phyloP scores from a whole-genome alignment of 2,888 invertebrate species.

The Phortica okadai region DNA sequence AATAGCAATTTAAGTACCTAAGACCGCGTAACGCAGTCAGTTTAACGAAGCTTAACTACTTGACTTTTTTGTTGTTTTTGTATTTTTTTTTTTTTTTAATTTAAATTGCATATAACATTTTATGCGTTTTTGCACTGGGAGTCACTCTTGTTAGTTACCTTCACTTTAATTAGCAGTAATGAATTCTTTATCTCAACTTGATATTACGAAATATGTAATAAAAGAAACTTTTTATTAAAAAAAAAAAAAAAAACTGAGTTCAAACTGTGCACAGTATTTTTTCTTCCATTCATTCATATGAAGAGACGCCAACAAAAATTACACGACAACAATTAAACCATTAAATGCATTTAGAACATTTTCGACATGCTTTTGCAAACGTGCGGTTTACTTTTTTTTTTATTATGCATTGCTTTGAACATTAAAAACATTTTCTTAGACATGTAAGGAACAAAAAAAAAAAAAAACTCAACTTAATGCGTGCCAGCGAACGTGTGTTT shows the following conservation, averaged over 20 bases:
- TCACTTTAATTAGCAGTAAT: neutral
- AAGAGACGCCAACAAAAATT: neutral
- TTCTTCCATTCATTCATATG: neutral
- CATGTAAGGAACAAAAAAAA: neutral
- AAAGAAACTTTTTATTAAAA: too few relatives aligned
- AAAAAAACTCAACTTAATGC: conserved; percentile 12
- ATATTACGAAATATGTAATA: neutral
- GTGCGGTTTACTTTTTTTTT: conserved; percentile 19
- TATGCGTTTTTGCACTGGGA: neutral
- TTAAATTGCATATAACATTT: neutral
- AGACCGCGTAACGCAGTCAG: neutral
- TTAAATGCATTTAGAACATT: conserved; percentile 52
- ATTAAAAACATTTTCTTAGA: conserved; percentile 48
- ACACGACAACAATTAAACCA: conserved; percentile 43
- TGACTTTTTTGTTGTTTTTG: neutral
- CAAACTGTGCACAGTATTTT: neutral
- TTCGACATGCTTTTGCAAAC: conserved; percentile 34
- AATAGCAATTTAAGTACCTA: neutral
- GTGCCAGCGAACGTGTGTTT: conserved; percentile 37
- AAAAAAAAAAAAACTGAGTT: neutral
- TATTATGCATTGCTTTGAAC: conserved; percentile 33
- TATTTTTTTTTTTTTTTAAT: neutral
- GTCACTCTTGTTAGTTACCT: neutral
- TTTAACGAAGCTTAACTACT: neutral
- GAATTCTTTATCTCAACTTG: neutral